Conservation (phyloP, 2,888 invertebrate genomes). For the Lasius platythorax region DNA sequence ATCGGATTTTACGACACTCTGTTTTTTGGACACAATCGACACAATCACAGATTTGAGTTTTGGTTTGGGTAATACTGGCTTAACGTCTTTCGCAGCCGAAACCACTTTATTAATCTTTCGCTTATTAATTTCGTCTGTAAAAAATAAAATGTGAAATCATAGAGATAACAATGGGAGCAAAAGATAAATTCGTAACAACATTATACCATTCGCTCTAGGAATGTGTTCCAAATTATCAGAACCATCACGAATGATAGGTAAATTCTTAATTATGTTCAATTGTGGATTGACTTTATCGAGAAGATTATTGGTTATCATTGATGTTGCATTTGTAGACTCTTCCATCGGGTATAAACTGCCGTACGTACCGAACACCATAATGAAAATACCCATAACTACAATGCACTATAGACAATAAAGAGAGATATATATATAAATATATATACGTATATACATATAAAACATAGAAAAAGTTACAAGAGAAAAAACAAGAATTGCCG, state of each 20-base stretch:
- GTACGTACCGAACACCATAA: conserved; percentile 96
- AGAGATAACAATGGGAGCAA: not conserved
- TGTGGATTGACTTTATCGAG: conserved; percentile 79
- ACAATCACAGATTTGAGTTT: conserved; percentile 81
- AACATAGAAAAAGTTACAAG: not conserved
- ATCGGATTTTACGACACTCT: conserved; percentile 73
- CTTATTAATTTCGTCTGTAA: conserved; percentile 68
- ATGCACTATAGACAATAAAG: conserved; percentile 87
- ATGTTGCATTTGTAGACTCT: conserved; percentile 86
- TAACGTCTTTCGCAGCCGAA: conserved; percentile 69
- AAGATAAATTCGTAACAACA: not conserved
- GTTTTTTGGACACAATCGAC: conserved; percentile 71
- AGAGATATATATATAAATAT: no score
- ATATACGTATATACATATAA: no score
- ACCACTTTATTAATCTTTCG: conserved; percentile 65
- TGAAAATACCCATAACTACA: conserved; percentile 92
- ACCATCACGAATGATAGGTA: conserved; percentile 68
- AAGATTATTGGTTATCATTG: conserved; percentile 74
- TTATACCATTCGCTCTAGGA: conserved; percentile 73
- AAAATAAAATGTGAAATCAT: conserved; percentile 34
- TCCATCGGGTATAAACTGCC: conserved; percentile 94
- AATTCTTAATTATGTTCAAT: conserved; percentile 77
- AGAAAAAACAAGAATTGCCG: not conserved
- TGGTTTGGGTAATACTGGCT: conserved; percentile 84
- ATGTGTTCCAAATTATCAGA: conserved; percentile 63